Conservation (phyloP, 2,888 invertebrate genomes). For the Ceraclea dissimilis region DNA sequence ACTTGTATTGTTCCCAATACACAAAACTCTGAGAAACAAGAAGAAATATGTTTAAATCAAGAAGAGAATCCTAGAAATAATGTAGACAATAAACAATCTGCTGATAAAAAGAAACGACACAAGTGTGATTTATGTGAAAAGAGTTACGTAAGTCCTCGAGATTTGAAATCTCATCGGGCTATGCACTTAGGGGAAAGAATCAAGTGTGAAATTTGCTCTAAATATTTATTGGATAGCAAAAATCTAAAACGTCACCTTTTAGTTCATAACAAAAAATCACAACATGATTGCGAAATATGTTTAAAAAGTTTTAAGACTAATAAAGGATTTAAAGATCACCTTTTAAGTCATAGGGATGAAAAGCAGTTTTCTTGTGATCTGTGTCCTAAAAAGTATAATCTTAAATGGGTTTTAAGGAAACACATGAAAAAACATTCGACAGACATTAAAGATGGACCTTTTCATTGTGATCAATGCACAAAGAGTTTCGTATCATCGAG, state of each 20-base stretch:
- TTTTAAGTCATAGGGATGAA: background rate
- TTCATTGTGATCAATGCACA: background rate
- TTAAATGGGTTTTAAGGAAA: background rate
- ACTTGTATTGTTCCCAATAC: too few relatives aligned
- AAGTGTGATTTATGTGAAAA: background rate
- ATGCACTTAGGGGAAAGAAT: background rate
- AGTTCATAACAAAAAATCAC: background rate
- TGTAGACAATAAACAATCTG: background rate
- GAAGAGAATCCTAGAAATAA: background rate
- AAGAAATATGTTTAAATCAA: too few relatives aligned
- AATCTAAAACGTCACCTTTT: background rate
- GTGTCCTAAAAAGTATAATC: background rate
- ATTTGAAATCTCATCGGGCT: background rate
- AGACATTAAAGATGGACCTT: background rate
- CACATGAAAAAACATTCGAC: background rate
- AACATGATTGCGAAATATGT: background rate
- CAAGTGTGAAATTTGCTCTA: background rate
- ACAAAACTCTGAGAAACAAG: too few relatives aligned
- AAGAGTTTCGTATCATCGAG: background rate
- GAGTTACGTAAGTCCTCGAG: background rate
- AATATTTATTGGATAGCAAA: too few relatives aligned
- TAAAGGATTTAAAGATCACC: background rate
- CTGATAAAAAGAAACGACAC: background rate
- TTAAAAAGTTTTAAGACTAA: background rate
- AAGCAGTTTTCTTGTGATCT: background rate